Evolutionary conservation across 1,140 invertebrate genomes (phyloP).

Genomic region (Sinonovacula constricta): DNA sequence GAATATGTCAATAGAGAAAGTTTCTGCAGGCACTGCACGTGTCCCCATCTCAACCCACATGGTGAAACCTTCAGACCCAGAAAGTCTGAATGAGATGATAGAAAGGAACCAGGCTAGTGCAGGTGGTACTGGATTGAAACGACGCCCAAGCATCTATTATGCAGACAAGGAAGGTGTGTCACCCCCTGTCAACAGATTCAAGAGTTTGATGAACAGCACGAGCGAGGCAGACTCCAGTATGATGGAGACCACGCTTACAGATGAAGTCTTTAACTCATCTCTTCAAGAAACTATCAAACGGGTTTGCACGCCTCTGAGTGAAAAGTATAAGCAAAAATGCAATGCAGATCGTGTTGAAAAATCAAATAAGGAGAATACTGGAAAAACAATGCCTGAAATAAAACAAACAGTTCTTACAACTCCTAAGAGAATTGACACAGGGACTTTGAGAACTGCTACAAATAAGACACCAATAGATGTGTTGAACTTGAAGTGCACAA

Average conservation of each 20-base stretch:
- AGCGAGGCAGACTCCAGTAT: too few relatives aligned
- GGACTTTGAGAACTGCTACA: constrained; percentile 55
- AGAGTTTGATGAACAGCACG: too few relatives aligned
- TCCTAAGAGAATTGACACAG: constrained; percentile 33
- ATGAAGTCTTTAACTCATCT: too few relatives aligned
- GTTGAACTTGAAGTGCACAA: constrained; percentile 27
- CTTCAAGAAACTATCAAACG: constrained; percentile 60
- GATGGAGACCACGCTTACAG: too few relatives aligned
- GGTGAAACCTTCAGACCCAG: constrained; percentile 56
- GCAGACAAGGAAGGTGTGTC: constrained; percentile 24
- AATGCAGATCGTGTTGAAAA: not conserved
- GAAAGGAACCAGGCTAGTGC: too few relatives aligned
- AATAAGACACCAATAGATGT: constrained; percentile 63
- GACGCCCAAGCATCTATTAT: constrained; percentile 58
- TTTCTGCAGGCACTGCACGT: constrained; percentile 52
- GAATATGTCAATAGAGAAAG: constrained; percentile 51
- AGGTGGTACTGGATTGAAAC: constrained; percentile 30
- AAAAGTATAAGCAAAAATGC: constrained; percentile 9
- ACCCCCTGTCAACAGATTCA: not conserved
- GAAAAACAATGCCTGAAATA: constrained; percentile 27
- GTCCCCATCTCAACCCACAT: constrained; percentile 62
- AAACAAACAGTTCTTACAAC: constrained; percentile 45
- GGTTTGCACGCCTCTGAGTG: constrained; percentile 54
- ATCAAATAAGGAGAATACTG: constrained; percentile 18
- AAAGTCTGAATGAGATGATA: constrained; percentile 5